These are phyloP conservation scores for Cataglyphis livida DNA, from an alignment of 2,888 invertebrate genomes.

Conservation along the genomic window DNA sequence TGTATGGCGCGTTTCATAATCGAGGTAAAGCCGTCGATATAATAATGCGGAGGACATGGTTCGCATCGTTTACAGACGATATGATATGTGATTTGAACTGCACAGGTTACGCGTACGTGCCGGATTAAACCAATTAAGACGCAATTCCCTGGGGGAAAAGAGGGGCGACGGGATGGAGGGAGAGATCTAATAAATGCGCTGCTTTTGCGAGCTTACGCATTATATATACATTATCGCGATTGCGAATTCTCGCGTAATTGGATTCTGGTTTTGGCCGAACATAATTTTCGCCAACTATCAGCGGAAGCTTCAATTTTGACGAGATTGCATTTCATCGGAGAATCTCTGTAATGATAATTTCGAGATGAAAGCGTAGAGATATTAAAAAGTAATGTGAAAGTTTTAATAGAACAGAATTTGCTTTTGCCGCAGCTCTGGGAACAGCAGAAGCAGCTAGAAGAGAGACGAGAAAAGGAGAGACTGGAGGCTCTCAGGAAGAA, in stretches of 20 bases:
- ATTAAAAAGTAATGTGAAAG: neutral
- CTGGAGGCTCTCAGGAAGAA: constrained; percentile 96
- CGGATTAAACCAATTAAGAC: constrained; percentile 35
- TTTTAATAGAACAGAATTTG: neutral
- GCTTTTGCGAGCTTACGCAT: neutral
- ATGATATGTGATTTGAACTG: constrained; percentile 3
- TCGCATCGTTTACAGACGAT: neutral
- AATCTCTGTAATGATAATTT: neutral
- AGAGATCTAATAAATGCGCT: neutral
- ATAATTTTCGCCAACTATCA: neutral
- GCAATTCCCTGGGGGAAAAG: neutral
- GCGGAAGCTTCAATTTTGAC: neutral
- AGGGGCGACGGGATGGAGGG: neutral
- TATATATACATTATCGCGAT: neutral
- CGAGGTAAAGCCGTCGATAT: neutral
- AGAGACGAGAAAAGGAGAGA: constrained; percentile 92
- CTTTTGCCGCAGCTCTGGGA: constrained; percentile 93
- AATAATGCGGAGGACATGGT: neutral
- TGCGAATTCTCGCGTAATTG: neutral
- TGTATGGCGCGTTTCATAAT: constrained; percentile 4
- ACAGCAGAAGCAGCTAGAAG: constrained; percentile 94
- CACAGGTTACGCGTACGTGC: neutral
- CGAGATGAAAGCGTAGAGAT: neutral
- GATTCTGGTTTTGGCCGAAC: neutral
- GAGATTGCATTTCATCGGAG: neutral